Evolutionary conservation across 2,888 invertebrate genomes (phyloP), one percentile per base, ranked within the genome.

Genomic region (Andrena dorsata): DNA sequence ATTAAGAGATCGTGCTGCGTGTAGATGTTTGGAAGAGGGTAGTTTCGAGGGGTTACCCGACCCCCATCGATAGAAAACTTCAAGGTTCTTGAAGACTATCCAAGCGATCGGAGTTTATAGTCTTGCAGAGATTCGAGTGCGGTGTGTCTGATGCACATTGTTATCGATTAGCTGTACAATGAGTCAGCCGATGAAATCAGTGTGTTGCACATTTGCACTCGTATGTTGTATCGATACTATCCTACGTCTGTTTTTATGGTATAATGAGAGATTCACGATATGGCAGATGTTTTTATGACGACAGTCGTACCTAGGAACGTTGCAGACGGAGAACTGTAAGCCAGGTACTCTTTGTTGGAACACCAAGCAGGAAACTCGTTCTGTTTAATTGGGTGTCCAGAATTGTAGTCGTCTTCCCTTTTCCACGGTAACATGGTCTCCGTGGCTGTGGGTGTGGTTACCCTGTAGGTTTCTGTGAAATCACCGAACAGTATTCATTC

Each of bases 331-430:
- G 98, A 98, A 93, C 96, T 97, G 92, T 98, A 98, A 16, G 98
- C 97, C 90, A 98, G 95, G 93, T 98, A 98, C 92, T 98, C 98
- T 93, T 98, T 98, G 94, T 98, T 98, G 49, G 98, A 97, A 61
- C 98, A 98, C 98, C 98, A 99, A 16, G 98, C 96, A 13, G 98
- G 98, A 93, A 98, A 98, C 94, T 98, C 98, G 60, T 97, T 97
- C 92, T 97, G 97, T 90, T 97, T 96, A 95, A 93, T 90, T 30
- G 95, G 94, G 64, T 95, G 95, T 26, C 96, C 96, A 78, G 95
- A 95, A 16, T 96, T 96, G 73, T 96, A 96, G 90, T 97, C 97
- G 90, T 97, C 97, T 83, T 95, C 96, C 6, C 98, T 96, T 95
- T 98, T 98, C 98, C 98, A 98, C 70, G 98, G 98, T 91, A 98